Base-by-base conservation (phyloP, 92 coral and sea anemone genomes). In the Phymanthus crucifer region DNA sequence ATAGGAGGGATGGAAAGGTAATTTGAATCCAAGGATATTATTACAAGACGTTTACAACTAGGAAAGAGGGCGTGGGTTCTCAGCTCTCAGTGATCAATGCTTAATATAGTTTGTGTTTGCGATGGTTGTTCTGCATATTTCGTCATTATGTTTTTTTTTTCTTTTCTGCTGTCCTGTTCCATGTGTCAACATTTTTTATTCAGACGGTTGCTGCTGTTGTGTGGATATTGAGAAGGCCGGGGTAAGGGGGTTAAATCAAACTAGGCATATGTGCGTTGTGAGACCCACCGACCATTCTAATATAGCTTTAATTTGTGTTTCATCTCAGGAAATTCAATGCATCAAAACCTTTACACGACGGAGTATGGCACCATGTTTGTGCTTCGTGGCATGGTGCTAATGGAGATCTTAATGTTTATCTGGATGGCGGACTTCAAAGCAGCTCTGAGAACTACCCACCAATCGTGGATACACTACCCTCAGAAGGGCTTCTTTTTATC, bases 351-450 rank as follows among this genome's bases (percentile, higher is more conserved):
- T 37, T 77, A 14, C 84, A 80, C 64, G 70, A 71, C 36, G 84
- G 77, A 6, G 84, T 50, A 29, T 80, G 84, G 84, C 84, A 80
- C 58, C 78, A 80, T 38, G 32, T 72, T 4, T 80, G 84, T 57
- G 38, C 68, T 7, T 71, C 80, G 31, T 74, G 86, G 86, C 43
- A 73, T 38, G 80, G 80, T 5, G 3, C 36, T 21, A 73, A 26
- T 18, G 74, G 86, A 14, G 47, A 43, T 11, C 4, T 80, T 9
- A 24, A 35, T 27, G 72, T 72, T 21, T 80, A 67, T 58, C 10
- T 80, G 71, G 84, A 80, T 66, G 84, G 84, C 27, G 76, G 38
- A 37, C 19, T 3, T 40, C 56, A 34, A 64, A 54, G 72, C 35
- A 56, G 19, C 35, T 61, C 81, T 40, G 32, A 61, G 16, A 27